phyloP scores from a whole-genome alignment of 2,888 invertebrate species.

The Dryocosmus kuriphilus region DNA sequence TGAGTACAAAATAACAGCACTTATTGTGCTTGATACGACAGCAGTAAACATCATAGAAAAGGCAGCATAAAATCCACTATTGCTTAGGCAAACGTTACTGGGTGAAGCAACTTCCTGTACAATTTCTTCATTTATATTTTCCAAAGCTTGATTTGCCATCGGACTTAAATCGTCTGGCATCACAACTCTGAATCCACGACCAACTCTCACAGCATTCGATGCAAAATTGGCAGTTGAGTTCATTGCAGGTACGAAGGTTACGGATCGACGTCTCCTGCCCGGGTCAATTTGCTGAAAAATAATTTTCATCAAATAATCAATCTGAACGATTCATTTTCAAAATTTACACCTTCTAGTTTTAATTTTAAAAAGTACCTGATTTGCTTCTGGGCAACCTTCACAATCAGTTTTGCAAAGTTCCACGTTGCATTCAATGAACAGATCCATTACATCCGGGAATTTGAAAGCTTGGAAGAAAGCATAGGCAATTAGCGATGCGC shows the following conservation, averaged over 20 bases:
- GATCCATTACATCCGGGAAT: slow-evolving; percentile 91
- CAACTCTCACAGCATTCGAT: slow-evolving; percentile 80
- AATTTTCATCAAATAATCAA: no score
- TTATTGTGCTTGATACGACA: slow-evolving; percentile 80
- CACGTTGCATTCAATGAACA: slow-evolving; percentile 89
- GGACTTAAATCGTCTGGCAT: slow-evolving; percentile 83
- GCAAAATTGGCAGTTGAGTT: slow-evolving; percentile 53
- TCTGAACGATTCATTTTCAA: background rate
- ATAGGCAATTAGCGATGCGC: slow-evolving; percentile 87
- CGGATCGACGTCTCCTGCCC: slow-evolving; percentile 75
- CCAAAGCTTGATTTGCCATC: slow-evolving; percentile 65
- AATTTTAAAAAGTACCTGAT: slow-evolving; percentile 77
- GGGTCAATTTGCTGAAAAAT: slow-evolving; percentile 78
- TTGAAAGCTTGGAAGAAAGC: slow-evolving; percentile 90
- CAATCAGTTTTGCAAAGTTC: slow-evolving; percentile 90
- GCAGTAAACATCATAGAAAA: slow-evolving; percentile 81
- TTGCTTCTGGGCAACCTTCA: slow-evolving; percentile 84
- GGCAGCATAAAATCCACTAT: slow-evolving; percentile 82
- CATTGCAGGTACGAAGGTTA: slow-evolving; percentile 57
- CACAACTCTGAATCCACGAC: slow-evolving; percentile 84
- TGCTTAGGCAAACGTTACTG: slow-evolving; percentile 82
- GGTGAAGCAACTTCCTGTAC: slow-evolving; percentile 52
- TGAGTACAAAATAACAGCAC: slow-evolving; percentile 79
- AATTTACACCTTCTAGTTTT: background rate
- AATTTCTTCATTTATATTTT: slow-evolving; percentile 60